phyloP scores from a whole-genome alignment of 2,888 invertebrate species.

The Hydrotaea diabolus region DNA sequence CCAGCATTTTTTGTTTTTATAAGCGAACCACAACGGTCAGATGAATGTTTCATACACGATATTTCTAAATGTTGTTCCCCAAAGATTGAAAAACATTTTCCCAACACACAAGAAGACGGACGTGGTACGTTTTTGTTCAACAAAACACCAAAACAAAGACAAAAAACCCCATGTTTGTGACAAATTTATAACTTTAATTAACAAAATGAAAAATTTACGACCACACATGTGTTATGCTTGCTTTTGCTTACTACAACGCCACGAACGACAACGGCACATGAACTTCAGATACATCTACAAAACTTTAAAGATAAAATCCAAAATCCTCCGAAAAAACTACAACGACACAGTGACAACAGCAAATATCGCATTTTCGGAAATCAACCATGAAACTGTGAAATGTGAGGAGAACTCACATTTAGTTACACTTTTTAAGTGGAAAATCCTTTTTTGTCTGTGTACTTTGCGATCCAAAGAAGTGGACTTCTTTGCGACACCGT shows the following conservation, averaged over 20 bases:
- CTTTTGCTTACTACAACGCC: no score
- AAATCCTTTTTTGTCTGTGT: constrained; percentile 50
- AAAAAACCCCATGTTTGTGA: background rate
- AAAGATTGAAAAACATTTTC: constrained; percentile 11
- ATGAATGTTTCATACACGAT: background rate
- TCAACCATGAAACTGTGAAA: constrained; percentile 58
- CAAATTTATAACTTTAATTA: constrained; percentile 38
- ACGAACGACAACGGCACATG: background rate
- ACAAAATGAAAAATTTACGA: constrained; percentile 36
- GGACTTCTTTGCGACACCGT: background rate
- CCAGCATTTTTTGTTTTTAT: constrained; percentile 9
- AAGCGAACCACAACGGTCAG: background rate
- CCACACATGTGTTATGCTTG: constrained; percentile 9
- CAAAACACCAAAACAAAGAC: background rate
- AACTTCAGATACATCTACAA: background rate
- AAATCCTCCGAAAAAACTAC: background rate
- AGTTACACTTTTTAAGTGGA: constrained; percentile 62
- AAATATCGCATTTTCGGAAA: constrained; percentile 27
- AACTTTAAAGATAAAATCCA: background rate
- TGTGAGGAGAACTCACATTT: constrained; percentile 50
- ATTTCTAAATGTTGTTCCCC: background rate
- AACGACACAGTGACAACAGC: background rate
- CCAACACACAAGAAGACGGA: background rate
- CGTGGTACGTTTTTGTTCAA: background rate
- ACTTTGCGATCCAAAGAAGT: constrained; percentile 4